Conservation (phyloP, 2,888 invertebrate species). For the Sphecodes monilicornis region DNA sequence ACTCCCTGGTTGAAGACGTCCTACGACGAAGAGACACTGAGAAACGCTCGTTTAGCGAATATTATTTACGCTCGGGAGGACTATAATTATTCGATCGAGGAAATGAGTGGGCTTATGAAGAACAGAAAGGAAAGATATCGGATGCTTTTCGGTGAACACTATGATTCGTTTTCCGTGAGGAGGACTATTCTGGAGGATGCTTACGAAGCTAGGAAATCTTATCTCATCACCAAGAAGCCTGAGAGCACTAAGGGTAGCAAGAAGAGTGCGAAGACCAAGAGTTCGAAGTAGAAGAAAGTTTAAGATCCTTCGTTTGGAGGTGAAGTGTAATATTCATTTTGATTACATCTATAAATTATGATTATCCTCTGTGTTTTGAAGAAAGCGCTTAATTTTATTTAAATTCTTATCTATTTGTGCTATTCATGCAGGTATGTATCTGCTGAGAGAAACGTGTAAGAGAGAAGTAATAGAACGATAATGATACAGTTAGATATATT, state of each 20-base stretch:
- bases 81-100: constrained; percentile 33
- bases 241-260: not conserved
- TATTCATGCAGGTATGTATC: not conserved
- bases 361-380: no score
- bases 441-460: no score
- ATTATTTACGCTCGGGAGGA: constrained; percentile 27
- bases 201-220: constrained; percentile 39
- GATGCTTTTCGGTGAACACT: constrained; percentile 15
- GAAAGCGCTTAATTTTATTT: not conserved
- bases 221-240: constrained; percentile 7
- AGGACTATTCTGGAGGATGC: constrained; percentile 31
- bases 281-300: constrained; percentile 18
- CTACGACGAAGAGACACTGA: constrained; percentile 32
- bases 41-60: not conserved
- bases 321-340: no score
- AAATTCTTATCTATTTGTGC: not conserved
- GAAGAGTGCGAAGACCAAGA: constrained; percentile 18
- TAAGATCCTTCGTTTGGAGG: not conserved
- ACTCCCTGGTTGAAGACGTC: constrained; percentile 20
- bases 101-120: constrained; percentile 23
- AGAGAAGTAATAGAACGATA: no score
- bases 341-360: no score
- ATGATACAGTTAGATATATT: no score
- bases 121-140: constrained; percentile 20
- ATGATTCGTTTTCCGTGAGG: constrained; percentile 17